phyloP scores from a whole-genome alignment of 2,888 invertebrate species.

The Dryadula phaetusa region DNA sequence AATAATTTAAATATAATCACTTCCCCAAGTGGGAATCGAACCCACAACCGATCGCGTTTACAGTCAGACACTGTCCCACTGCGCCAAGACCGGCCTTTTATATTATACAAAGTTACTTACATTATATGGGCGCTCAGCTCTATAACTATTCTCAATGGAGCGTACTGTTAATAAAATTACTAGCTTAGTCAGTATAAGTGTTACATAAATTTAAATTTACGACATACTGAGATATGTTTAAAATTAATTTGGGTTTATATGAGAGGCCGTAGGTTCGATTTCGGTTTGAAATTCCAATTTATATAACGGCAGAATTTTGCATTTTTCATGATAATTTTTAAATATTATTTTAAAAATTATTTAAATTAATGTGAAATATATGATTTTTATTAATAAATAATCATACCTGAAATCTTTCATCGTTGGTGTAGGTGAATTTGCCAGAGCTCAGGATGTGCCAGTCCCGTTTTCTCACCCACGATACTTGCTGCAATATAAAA shows the following conservation, averaged over 20 bases:
- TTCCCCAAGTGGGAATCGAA: no score
- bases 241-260: neutral
- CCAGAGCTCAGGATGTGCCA: slow-evolving; percentile 97
- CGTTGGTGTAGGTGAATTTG: slow-evolving; percentile 95
- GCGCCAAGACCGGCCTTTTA: no score
- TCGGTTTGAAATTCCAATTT: no score
- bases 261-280: neutral
- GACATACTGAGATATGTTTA: neutral
- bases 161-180: neutral
- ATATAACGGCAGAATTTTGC: no score
- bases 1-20: no score
- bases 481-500: slow-evolving; percentile 88
- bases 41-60: no score
- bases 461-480: slow-evolving; percentile 95
- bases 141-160: neutral
- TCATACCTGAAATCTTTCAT: slow-evolving; percentile 89
- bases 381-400: neutral
- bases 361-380: neutral
- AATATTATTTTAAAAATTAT: no score
- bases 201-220: neutral
- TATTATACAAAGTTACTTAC: neutral
- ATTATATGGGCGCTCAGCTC: neutral
- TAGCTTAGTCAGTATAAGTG: neutral
- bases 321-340: no score
- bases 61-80: no score